Evolutionary conservation across 2,888 invertebrate genomes (phyloP).

Genomic region (Drosophila falleni): DNA sequence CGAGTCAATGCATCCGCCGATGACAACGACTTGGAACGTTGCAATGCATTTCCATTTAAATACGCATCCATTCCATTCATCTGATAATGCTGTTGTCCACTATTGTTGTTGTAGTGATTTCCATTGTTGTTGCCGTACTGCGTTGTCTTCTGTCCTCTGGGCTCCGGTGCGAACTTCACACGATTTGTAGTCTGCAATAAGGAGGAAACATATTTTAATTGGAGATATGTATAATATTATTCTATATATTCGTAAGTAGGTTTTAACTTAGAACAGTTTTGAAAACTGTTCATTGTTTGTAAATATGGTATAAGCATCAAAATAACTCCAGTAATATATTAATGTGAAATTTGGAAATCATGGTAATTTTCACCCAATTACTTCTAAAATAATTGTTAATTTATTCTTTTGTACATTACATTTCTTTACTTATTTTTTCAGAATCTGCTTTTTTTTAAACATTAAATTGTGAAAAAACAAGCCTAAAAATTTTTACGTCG

Average conservation of each 20-base stretch:
- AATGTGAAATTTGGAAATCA: too few species aligned
- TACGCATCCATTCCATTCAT: conserved; percentile 76
- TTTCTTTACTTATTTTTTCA: too few species aligned
- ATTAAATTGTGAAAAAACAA: too few species aligned
- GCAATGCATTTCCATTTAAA: conserved; percentile 85
- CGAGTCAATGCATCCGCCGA: conserved; percentile 90
- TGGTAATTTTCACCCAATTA: too few species aligned
- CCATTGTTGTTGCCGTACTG: conserved; percentile 53
- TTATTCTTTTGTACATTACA: too few species aligned
- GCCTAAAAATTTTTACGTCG: too few species aligned
- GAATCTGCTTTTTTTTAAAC: too few species aligned
- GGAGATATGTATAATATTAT: not conserved
- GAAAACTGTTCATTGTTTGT: too few species aligned
- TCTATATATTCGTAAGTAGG: not conserved
- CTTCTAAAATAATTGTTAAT: too few species aligned
- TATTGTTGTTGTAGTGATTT: conserved; percentile 53
- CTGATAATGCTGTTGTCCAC: conserved; percentile 62
- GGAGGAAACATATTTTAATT: not conserved
- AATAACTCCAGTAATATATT: too few species aligned
- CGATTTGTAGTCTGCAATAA: conserved; percentile 77
- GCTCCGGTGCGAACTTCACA: conserved; percentile 85
- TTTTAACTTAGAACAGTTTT: not conserved
- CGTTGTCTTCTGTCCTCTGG: conserved; percentile 81
- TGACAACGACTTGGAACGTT: conserved; percentile 93
- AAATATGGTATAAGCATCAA: too few species aligned